Evolutionary conservation across 2,888 invertebrate genomes (phyloP).

Genomic region (Pemphredon lugubris): DNA sequence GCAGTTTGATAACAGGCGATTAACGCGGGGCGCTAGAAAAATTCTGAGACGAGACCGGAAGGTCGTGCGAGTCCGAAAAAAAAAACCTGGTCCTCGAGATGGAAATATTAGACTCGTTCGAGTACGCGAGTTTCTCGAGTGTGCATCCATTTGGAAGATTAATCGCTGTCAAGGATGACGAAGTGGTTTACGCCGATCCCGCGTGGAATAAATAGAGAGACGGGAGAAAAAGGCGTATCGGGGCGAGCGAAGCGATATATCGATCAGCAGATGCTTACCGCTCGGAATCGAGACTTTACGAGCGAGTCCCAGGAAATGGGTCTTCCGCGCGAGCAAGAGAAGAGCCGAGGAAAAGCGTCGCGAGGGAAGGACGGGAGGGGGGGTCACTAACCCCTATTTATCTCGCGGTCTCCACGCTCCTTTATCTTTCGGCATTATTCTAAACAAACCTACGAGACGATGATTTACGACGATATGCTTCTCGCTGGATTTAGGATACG

Average conservation of each 20-base stretch:
- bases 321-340: conserved; percentile 1
- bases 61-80: neutral
- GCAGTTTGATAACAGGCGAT: too few relatives aligned
- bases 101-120: neutral
- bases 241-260: conserved; percentile 38
- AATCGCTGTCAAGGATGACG: conserved; percentile 26
- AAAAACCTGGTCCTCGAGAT: neutral
- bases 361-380: conserved; percentile 24
- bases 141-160: conserved; percentile 13
- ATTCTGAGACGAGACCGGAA: neutral
- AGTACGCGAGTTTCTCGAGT: conserved; percentile 1
- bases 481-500: neutral
- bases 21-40: too few relatives aligned
- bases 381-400: conserved; percentile 76
- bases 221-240: neutral
- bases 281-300: conserved; percentile 18
- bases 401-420: conserved; percentile 60
- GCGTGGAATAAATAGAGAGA: too few relatives aligned
- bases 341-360: neutral
- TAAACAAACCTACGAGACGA: conserved; percentile 55
- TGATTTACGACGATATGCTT: conserved; percentile 26
- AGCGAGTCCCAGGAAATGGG: conserved; percentile 9
- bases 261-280: conserved; percentile 55
- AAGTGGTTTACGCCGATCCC: neutral
- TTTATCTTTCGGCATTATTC: conserved; percentile 60